Conservation (phyloP, 2,797 vertebrate species). For the Phrynocephalus guinanensis region DNA sequence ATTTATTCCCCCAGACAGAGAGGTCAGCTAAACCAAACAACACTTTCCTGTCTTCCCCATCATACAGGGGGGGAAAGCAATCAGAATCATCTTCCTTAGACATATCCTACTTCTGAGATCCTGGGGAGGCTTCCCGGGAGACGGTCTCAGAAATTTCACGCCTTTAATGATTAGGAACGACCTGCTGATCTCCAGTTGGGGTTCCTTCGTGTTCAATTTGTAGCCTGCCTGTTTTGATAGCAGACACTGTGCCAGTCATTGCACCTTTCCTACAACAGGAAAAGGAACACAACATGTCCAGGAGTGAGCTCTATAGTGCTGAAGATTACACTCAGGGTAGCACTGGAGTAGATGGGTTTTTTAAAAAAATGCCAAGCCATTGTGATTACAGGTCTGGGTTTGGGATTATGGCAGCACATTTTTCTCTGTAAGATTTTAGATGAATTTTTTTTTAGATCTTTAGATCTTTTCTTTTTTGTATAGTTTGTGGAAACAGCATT, state of each 20-base stretch:
- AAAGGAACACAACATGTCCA: background rate
- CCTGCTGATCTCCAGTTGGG: background rate
- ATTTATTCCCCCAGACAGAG: background rate
- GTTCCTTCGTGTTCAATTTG: slow-evolving; percentile 19
- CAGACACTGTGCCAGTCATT: background rate
- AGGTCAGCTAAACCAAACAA: background rate
- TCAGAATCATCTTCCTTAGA: background rate
- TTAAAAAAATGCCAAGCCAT: background rate
- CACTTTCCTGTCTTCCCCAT: background rate
- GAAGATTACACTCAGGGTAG: background rate
- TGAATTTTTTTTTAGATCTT: too few species aligned
- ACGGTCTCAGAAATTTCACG: background rate
- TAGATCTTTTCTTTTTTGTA: background rate
- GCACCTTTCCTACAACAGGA: background rate
- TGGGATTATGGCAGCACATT: background rate
- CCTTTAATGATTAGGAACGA: background rate
- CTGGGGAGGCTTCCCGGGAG: background rate
- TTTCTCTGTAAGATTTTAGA: background rate
- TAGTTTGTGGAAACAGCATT: background rate
- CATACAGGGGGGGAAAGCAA: background rate
- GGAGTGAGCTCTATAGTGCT: background rate
- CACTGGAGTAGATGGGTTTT: too few species aligned
- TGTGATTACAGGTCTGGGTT: background rate
- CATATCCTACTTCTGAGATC: background rate
- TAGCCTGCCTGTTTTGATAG: slow-evolving; percentile 2